Conservation (phyloP, 2,888 invertebrate species). For the Halictus ligatus region DNA sequence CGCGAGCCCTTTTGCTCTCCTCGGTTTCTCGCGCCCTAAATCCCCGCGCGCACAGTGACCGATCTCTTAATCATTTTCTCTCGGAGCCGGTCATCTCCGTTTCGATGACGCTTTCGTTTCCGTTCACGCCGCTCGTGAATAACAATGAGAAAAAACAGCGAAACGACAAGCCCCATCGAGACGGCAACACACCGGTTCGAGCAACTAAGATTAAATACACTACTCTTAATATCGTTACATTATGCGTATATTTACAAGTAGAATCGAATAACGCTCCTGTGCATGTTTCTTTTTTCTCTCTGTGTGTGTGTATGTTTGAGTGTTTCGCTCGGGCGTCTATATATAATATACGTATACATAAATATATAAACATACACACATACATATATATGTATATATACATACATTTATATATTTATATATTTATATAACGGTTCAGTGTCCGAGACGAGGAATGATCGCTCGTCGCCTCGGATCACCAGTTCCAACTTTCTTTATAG, state of each 20-base stretch:
- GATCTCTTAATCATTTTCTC: neutral
- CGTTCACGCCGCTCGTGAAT: neutral
- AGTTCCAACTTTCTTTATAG: slow-evolving; percentile 55
- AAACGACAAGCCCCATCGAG: slow-evolving; percentile 1
- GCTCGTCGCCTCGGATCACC: slow-evolving; percentile 45
- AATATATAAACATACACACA: slow-evolving; percentile 26
- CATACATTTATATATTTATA: slow-evolving; percentile 38
- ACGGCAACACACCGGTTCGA: neutral
- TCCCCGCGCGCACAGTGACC: neutral
- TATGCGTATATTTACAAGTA: slow-evolving; percentile 74
- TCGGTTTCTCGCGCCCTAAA: neutral
- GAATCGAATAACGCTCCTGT: slow-evolving; percentile 59
- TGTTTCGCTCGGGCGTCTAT: slow-evolving; percentile 17
- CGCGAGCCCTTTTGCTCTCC: neutral
- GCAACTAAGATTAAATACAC: slow-evolving; percentile 75
- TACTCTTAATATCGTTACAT: slow-evolving; percentile 69
- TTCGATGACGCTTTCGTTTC: neutral
- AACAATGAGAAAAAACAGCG: slow-evolving; percentile 7
- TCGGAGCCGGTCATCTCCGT: neutral
- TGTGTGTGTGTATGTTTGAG: slow-evolving; percentile 21
- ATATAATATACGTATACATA: slow-evolving; percentile 56
- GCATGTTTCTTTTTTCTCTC: slow-evolving; percentile 22
- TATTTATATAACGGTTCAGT: slow-evolving; percentile 25
- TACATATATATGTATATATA: slow-evolving; percentile 42
- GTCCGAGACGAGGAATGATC: slow-evolving; percentile 41